Base-by-base conservation (phyloP, 2,113 vertebrate species). In the Chaetodon trifascialis region DNA sequence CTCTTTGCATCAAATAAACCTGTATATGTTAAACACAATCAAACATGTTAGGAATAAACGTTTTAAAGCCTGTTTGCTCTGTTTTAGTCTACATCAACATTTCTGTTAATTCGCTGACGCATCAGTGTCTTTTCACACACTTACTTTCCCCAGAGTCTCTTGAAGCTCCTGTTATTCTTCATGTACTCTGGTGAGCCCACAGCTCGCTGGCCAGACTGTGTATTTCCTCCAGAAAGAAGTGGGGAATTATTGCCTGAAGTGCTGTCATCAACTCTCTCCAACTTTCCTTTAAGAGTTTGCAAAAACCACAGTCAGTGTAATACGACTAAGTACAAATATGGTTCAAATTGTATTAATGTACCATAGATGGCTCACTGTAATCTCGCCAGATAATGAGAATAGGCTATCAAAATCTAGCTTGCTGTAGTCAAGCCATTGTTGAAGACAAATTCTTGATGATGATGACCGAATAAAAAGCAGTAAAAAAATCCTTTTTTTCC, bases 141-240 rank as follows among this genome's bases (percentile, higher is more conserved):
- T 97, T 95, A 99, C 98, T 97, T 99, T 91, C 98, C 98, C 97
- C 97, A 99, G 83, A 99, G 96, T 90, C 97, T 99, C 93, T 94
- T 97, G 91, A 99, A 97, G 86, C 97, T 98, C 92, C 97, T 97
- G 87, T 96, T 97, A 72, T 96, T 99, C 92, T 96, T 98, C 88
- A 96, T 95, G 83, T 95, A 96, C 84, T 99, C 98, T 65, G 97
- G 94, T 54, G 96, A 97, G 76, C 97, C 78, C 5, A 97, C 95
- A 79, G 96, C 95, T 5, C 97, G 96, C 44, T 96, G 94, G n/a
- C 95, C 89, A 0, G 96, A 94, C 58, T 97, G 96, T 11, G 74
- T 36, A 38, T 63, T 85, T 0, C 60, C 93, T 56, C 94, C 96
- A 23, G 94, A 97, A 25, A 96, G 95, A 44, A 92, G 76, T 12